Evolutionary conservation across 2,797 vertebrate species (phyloP), one percentile per base, ranked within the genome.

Genomic region (Naso thynnoides): DNA sequence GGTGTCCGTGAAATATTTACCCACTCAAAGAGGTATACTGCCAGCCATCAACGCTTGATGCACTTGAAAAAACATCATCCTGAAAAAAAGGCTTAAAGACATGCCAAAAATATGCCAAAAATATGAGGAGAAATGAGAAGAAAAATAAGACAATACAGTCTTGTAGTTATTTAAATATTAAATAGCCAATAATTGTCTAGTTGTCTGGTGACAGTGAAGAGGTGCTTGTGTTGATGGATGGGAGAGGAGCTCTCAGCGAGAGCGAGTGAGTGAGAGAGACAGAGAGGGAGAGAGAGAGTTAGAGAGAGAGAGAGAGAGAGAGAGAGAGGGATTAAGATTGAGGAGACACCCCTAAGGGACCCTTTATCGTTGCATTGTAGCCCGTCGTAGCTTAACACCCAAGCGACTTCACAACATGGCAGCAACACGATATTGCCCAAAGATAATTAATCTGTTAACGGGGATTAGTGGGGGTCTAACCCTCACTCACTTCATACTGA

Each of bases 221-320:
- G 88, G 89, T 92, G 89, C 87, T 94, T 90, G 89, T 90, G 88
- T 86, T 91, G 93, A 93, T 89, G 92, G 92, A 93, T 92, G 88
- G 67, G 85, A 90, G 91, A 88, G 78, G 77, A 87, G 89, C 82
- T 85, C 87, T 90, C 85, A 72, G 79, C 72, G 77, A 90, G 85
- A 81, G 77, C 23, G 54, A 84, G 81, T 23, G 80, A 55, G 80
- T 61, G 81, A 41, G 61, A 81, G 83, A 71, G 74, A 68, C 68
- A 50, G 63, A 81, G 83, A 70, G 72, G 63, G 74, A 36, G 78
- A 64, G 78, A 52, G 74, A 73, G 31, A 69, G 83, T 29, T 83
- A 26, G 72, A 57, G 68, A 29, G 78, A 58, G 64, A 70, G 83
- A 36, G 85, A 27, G 73, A 58, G 68, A 29, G 78, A 56, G 75